These are phyloP conservation scores for Chymomyza fuscimana DNA, from an alignment of 2,888 invertebrate species.

Conservation along the genomic window DNA sequence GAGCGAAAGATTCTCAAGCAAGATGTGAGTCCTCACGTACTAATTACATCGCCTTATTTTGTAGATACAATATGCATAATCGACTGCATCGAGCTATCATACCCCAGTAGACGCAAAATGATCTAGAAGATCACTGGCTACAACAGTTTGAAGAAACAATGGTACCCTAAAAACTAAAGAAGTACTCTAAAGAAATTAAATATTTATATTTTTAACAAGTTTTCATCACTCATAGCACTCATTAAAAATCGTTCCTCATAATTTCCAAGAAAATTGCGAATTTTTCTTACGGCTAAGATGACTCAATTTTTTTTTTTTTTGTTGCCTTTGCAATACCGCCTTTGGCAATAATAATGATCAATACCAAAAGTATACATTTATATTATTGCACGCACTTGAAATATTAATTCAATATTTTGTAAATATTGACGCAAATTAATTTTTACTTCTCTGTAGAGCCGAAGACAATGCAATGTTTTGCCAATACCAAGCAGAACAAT, in stretches of 20 bases:
- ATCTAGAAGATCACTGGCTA: too few species aligned
- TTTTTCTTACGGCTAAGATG: slow-evolving; percentile 12
- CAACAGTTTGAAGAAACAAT: too few species aligned
- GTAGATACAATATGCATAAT: too few species aligned
- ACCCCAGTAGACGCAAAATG: too few species aligned
- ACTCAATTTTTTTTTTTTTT: slow-evolving; percentile 13
- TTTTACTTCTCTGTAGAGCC: slow-evolving; percentile 28
- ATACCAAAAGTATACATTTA: slow-evolving; percentile 25
- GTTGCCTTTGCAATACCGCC: background rate
- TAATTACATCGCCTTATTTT: too few species aligned
- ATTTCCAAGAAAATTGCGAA: background rate
- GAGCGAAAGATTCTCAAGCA: too few species aligned
- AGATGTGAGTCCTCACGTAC: too few species aligned
- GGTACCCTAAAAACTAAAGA: too few species aligned
- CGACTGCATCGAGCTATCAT: too few species aligned
- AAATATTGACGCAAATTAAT: slow-evolving; percentile 62
- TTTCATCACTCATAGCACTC: too few species aligned
- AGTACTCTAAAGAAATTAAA: too few species aligned
- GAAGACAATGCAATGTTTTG: slow-evolving; percentile 21
- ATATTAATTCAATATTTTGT: slow-evolving; percentile 36
- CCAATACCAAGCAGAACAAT: slow-evolving; percentile 19
- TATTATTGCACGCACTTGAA: slow-evolving; percentile 29
- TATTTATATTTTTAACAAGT: too few species aligned
- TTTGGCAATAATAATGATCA: slow-evolving; percentile 12
- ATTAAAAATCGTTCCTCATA: background rate